Conservation (phyloP, 2,888 invertebrate genomes). For the Tuberolachnus salignus region DNA sequence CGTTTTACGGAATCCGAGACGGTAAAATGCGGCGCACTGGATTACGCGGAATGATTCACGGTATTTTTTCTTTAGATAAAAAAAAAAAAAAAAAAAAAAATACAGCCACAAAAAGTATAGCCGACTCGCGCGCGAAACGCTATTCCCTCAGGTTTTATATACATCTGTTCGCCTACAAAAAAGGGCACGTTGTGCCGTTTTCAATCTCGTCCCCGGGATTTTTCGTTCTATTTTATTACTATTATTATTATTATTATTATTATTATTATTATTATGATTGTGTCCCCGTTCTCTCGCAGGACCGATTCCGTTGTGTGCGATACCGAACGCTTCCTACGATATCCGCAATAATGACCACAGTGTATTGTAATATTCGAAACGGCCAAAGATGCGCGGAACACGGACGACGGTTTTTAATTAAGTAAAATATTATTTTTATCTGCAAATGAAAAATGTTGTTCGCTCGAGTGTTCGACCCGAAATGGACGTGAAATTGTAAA, state of each 20-base stretch:
- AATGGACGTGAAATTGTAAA: no score
- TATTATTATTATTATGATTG: background rate
- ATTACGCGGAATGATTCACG: conserved; percentile 35
- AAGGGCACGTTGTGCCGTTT: conserved; percentile 18
- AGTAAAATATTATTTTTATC: no score
- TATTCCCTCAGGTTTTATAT: conserved; percentile 29
- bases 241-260: background rate
- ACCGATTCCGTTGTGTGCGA: background rate
- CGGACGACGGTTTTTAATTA: no score
- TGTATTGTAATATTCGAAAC: no score
- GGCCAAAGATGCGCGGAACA: no score
- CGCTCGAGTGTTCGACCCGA: no score
- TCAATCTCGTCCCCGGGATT: background rate
- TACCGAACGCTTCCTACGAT: no score
- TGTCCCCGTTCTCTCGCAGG: background rate
- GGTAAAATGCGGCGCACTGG: conserved; percentile 36
- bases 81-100: background rate
- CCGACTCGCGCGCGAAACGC: background rate
- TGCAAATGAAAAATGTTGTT: no score
- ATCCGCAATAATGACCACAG: no score
- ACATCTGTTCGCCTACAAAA: background rate
- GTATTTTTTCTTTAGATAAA: background rate
- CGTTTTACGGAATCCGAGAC: conserved; percentile 38
- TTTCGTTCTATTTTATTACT: background rate
- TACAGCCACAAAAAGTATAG: background rate